Evolutionary conservation across 1,140 invertebrate species (phyloP).

Genomic region (Glomeris maerens): DNA sequence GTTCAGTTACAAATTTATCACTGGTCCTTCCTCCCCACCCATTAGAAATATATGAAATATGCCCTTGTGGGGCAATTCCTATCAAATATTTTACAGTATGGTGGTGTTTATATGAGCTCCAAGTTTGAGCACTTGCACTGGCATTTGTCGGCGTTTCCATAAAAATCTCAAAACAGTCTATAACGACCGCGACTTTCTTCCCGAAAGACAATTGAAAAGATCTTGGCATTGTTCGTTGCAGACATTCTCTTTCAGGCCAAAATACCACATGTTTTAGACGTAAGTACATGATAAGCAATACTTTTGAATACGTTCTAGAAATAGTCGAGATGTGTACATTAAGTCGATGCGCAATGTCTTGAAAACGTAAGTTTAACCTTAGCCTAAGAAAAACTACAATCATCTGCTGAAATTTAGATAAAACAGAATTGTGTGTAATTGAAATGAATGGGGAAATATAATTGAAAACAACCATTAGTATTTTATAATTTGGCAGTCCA

Average conservation of each 20-base stretch:
- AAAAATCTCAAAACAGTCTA: slow-evolving; percentile 18
- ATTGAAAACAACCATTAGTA: neutral
- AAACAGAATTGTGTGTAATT: neutral
- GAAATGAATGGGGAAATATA: neutral
- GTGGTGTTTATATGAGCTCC: slow-evolving; percentile 14
- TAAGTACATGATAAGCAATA: slow-evolving; percentile 12
- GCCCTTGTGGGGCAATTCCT: slow-evolving; percentile 23
- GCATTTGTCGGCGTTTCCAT: slow-evolving; percentile 16
- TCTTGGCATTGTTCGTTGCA: slow-evolving; percentile 7
- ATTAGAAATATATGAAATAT: slow-evolving; percentile 23
- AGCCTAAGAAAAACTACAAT: slow-evolving; percentile 2
- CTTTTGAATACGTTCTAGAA: slow-evolving; percentile 9
- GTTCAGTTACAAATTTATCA: slow-evolving; percentile 22
- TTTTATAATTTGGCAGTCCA: neutral
- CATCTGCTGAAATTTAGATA: neutral
- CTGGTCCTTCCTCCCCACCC: slow-evolving; percentile 20
- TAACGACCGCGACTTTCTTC: slow-evolving; percentile 9
- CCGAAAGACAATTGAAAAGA: neutral
- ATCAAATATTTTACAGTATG: slow-evolving; percentile 23
- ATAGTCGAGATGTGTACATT: slow-evolving; percentile 5
- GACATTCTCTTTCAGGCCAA: slow-evolving; percentile 11
- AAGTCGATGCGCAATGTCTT: slow-evolving; percentile 14
- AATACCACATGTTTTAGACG: slow-evolving; percentile 11
- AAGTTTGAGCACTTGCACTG: slow-evolving; percentile 10
- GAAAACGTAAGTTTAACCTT: neutral